Base-by-base conservation (phyloP, 2,113 vertebrate genomes). In the Ancistrus triradiatus region DNA sequence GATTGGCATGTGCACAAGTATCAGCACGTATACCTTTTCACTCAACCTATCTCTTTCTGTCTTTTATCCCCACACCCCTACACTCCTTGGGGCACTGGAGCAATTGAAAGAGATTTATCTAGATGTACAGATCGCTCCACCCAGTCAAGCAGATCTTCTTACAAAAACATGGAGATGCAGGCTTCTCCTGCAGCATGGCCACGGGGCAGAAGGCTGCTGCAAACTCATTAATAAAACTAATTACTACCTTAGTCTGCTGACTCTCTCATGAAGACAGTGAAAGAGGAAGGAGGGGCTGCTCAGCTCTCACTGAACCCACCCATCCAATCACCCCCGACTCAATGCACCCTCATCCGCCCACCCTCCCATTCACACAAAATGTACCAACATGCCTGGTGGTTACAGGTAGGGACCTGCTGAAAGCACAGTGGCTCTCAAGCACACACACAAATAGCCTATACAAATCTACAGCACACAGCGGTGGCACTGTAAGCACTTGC, bases 201-300 rank as follows among this genome's bases (percentile, higher is more conserved):
- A 70, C 72, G 66, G 57, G 75, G 77, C 70, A 65, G 81, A 85
- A 82, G 84, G 66, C 76, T 79, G 70, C 66, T 78, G 70, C 72
- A 48, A 71, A 81, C 84, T 83, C 73, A 85, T 83, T 84, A 80
- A 87, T 86, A 85, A 87, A 75, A 50, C 65, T 86, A 86, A 87
- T 89, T 83, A 83, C 81, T 85, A 76, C 72, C 80, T 73, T 74
- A 63, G 74, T 64, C 76, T 78, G 75, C 69, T 81, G 62, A 73
- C 74, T 81, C 83, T 85, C 71, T 84, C 76, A 86, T 83, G 82
- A 73, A 73, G 52, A n/a, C 2, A 64, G 49, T 59, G 57, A 68
- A 76, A 69, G 56, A 73, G 68, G 68, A 64, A 62, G 76, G 71
- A 63, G 63, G 65, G 51, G 38, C n/a, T 27, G 46, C 47, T 40